Base-by-base conservation (phyloP, 2,888 invertebrate species). In the Tachystola acroxantha region DNA sequence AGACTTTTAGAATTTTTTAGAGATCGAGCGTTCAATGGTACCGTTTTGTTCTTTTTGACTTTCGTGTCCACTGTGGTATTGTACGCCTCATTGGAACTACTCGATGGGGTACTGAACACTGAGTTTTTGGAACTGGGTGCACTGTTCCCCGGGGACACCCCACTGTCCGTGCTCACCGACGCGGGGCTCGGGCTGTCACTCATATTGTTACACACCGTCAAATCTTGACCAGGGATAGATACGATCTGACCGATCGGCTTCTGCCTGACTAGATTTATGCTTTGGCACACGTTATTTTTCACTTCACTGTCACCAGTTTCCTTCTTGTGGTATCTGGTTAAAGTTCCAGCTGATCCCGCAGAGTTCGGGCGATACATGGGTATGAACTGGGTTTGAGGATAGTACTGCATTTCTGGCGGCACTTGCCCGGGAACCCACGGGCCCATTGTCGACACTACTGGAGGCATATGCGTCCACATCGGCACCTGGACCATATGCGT, bases 231-330 rank as follows among this genome's bases (percentile, higher is more conserved):
- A 1, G 81, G 79, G 34, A 77, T 43, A 25, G 84, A 75, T 47
- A 87, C 81, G 33, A 88, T 87, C 59, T 88, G 87, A 39, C 87
- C 88, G 29, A 88, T 70, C 43, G 85, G 84, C 69, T 87, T 88
- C 53, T 86, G 86, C 45, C 87, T 76, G 52, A 86, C 84, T 65
- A 88, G 70, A 58, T 82, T 88, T 64, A 88, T 79, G 63, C 82
- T 87, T 82, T 87, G 87, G 85, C 86, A 86, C 81, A 81, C 64
- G 48, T 75, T 75, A 43, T 43, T 66, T 51, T 79, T 85, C 40
- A 67, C 64, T 43, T 78, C 77, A 42, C 61, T 57, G 19, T 79
- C 79, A 37, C 54, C 55, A 1, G 60, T 34, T 20, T 81, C 81
- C 48, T 76, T 80, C 56, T 81, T 87, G 27, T 73, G 80, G 48